Percentiles rank a stretch among this genome's conserved stretches.
Conservation (phyloP, 2,888 invertebrate species). For the Oscheius sp. region DNA sequence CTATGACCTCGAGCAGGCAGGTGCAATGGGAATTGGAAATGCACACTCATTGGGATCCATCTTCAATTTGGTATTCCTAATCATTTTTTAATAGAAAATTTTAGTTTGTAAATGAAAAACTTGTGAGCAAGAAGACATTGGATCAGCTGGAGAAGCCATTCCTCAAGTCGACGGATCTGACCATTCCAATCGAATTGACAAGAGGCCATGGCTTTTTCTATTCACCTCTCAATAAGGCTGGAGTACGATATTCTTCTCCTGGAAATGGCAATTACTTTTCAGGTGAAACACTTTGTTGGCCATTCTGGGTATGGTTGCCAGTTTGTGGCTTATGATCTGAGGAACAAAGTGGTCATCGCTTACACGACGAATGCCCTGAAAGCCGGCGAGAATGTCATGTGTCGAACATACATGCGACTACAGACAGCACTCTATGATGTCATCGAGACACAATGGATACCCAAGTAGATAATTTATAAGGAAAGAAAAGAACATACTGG, state of each 20-base stretch:
- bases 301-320: slow-evolving; percentile 65
- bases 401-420: slow-evolving; percentile 49
- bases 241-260: slow-evolving; percentile 27
- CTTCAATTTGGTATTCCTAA: slow-evolving; percentile 57
- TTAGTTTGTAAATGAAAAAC: slow-evolving; percentile 52
- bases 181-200: slow-evolving; percentile 50
- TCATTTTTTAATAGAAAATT: slow-evolving; percentile 1
- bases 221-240: slow-evolving; percentile 46
- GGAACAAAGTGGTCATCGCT: slow-evolving; percentile 45
- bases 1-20: slow-evolving; percentile 67
- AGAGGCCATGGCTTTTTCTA: slow-evolving; percentile 64
- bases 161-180: slow-evolving; percentile 53
- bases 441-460: slow-evolving; percentile 28
- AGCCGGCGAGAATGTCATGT: slow-evolving; percentile 54
- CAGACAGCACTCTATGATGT: slow-evolving; percentile 55
- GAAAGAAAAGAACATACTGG: neutral
- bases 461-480: neutral
- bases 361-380: slow-evolving; percentile 62
- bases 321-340: slow-evolving; percentile 54
- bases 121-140: slow-evolving; percentile 50
- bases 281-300: slow-evolving; percentile 55
- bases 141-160: slow-evolving; percentile 47
- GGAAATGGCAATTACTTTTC: neutral
- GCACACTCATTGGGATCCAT: slow-evolving; percentile 67
- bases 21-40: slow-evolving; percentile 70